These are phyloP conservation scores for Okamejei kenojei DNA, from an alignment of 2,797 vertebrate genomes.

Conservation along the genomic window DNA sequence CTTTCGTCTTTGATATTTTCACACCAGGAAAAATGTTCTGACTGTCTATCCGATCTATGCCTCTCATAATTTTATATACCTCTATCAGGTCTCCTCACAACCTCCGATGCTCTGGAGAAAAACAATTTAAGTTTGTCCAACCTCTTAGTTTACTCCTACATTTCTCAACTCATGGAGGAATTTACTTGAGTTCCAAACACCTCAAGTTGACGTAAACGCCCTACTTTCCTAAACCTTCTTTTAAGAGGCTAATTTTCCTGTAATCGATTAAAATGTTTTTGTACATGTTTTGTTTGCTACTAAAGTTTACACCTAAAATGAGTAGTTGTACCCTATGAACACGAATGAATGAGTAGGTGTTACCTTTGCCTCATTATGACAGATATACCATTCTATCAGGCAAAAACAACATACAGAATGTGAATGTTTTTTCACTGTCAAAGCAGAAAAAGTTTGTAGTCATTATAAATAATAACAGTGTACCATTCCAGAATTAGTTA, in stretches of 20 bases:
- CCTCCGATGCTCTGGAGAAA: no score
- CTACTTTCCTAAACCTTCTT: neutral
- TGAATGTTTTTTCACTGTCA: neutral
- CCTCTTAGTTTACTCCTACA: no score
- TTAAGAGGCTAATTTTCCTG: neutral
- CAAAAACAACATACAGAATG: neutral
- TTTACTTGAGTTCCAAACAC: no score
- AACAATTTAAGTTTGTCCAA: no score
- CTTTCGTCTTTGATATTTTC: no score
- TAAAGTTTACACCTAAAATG: neutral
- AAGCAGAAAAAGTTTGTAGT: neutral
- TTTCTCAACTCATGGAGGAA: no score
- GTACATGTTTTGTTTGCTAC: neutral
- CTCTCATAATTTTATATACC: no score
- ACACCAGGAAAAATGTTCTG: no score
- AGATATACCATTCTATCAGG: neutral
- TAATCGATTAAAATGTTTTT: neutral
- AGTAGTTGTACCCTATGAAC: neutral
- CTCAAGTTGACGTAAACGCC: no score
- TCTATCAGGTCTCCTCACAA: no score
- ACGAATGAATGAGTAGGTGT: no score
- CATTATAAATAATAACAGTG: neutral
- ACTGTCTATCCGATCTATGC: no score
- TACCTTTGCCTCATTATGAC: neutral
- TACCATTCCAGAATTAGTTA: neutral